phyloP scores from a whole-genome alignment of 35 echinoderm and acorn worm genomes.

The Strongylocentrotus purpuratus region DNA sequence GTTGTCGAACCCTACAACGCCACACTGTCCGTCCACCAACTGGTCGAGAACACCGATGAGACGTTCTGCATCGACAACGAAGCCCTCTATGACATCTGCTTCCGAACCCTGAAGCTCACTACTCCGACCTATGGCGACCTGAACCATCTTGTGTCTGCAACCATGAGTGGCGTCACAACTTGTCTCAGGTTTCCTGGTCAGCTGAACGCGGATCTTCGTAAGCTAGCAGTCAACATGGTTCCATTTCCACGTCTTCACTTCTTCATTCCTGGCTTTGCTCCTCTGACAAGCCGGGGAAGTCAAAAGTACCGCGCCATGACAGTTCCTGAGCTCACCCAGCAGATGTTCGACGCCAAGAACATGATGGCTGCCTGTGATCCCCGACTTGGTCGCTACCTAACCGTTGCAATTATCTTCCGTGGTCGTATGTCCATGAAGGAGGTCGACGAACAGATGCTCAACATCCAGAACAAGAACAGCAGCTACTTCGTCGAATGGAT shows the following conservation, averaged over 20 bases:
- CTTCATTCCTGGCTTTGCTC: constrained; percentile 78
- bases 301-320: constrained; percentile 77
- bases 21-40: constrained; percentile 67
- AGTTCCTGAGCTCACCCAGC: constrained; percentile 78
- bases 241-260: constrained; percentile 83
- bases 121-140: constrained; percentile 73
- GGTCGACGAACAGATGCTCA: constrained; percentile 78
- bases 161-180: constrained; percentile 63
- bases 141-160: constrained; percentile 74
- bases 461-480: constrained; percentile 79
- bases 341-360: constrained; percentile 85
- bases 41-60: constrained; percentile 70
- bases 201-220: constrained; percentile 69
- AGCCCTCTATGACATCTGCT: constrained; percentile 78
- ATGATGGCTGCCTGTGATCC: constrained; percentile 86
- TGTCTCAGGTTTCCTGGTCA: constrained; percentile 71
- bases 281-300: constrained; percentile 75
- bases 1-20: constrained; percentile 68
- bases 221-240: constrained; percentile 78
- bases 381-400: constrained; percentile 72
- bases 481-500: constrained; percentile 85
- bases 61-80: constrained; percentile 82
- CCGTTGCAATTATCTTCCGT: constrained; percentile 75
- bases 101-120: constrained; percentile 73
- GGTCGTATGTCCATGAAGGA: constrained; percentile 86